phyloP scores from a whole-genome alignment of 2,797 vertebrate species.

The Coilia nasus region DNA sequence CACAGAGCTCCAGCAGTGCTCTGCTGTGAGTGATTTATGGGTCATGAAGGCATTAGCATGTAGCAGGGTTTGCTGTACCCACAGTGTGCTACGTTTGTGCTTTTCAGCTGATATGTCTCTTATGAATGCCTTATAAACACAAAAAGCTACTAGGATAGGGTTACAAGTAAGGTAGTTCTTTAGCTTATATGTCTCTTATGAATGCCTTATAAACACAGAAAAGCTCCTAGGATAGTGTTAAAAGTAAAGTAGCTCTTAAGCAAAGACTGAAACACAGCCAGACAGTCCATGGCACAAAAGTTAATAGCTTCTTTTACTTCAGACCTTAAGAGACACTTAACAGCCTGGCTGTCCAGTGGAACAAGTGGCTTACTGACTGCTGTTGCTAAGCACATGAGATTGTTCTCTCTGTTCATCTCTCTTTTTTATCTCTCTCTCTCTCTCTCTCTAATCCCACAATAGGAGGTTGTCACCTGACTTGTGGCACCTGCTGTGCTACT shows the following conservation, averaged over 20 bases:
- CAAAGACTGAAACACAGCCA: neutral
- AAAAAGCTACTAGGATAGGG: neutral
- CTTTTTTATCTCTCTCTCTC: neutral
- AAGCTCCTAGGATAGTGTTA: neutral
- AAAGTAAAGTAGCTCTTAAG: neutral
- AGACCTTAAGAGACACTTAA: neutral
- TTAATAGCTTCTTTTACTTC: neutral
- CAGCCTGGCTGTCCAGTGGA: neutral
- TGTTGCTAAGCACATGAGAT: neutral
- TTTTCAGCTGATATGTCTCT: neutral
- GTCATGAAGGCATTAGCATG: neutral
- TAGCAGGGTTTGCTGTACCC: neutral
- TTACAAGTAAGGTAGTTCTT: neutral
- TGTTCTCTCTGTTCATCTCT: neutral
- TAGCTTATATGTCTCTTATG: neutral
- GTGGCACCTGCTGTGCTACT: neutral
- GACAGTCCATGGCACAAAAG: neutral
- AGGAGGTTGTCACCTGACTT: slow-evolving; percentile 7
- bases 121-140: neutral
- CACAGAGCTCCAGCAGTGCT: neutral
- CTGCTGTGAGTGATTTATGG: neutral
- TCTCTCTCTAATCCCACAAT: neutral
- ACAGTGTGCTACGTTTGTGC: neutral
- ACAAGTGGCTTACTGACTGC: neutral
- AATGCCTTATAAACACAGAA: neutral